phyloP scores from a whole-genome alignment of 2,888 invertebrate genomes.

The Eupithecia abbreviata region DNA sequence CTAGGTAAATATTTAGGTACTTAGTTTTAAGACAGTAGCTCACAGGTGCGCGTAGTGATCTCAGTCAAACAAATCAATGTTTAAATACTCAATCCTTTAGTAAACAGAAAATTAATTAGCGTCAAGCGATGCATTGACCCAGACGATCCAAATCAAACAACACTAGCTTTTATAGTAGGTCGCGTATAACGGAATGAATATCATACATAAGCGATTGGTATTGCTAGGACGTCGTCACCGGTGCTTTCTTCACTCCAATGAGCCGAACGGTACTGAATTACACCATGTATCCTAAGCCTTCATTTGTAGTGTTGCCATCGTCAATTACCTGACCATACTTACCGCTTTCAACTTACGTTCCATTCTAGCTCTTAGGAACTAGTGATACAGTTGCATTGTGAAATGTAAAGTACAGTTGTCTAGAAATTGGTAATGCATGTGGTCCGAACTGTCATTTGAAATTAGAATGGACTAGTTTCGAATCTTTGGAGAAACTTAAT shows the following conservation, averaged over 20 bases:
- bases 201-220: conserved; percentile 81
- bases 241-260: conserved; percentile 81
- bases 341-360: conserved; percentile 39
- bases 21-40: not conserved
- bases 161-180: conserved; percentile 53
- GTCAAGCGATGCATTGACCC: conserved; percentile 24
- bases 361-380: conserved; percentile 31
- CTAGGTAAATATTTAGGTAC: not conserved
- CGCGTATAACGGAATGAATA: conserved; percentile 64
- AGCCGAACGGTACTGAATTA: conserved; percentile 80
- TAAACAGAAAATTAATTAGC: conserved; percentile 2
- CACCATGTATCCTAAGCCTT: conserved; percentile 70
- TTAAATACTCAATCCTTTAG: not conserved
- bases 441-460: conserved; percentile 58
- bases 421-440: conserved; percentile 69
- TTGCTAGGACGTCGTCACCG: conserved; percentile 77
- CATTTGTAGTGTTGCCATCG: conserved; percentile 77
- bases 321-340: conserved; percentile 62
- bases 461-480: conserved; percentile 56
- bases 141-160: conserved; percentile 46
- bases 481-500: conserved; percentile 69
- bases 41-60: not conserved
- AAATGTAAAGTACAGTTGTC: conserved; percentile 54
- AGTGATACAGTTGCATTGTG: conserved; percentile 24
- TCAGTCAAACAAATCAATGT: not conserved